phyloP scores from a whole-genome alignment of 2,888 invertebrate genomes.

The Rosalia funebris region DNA sequence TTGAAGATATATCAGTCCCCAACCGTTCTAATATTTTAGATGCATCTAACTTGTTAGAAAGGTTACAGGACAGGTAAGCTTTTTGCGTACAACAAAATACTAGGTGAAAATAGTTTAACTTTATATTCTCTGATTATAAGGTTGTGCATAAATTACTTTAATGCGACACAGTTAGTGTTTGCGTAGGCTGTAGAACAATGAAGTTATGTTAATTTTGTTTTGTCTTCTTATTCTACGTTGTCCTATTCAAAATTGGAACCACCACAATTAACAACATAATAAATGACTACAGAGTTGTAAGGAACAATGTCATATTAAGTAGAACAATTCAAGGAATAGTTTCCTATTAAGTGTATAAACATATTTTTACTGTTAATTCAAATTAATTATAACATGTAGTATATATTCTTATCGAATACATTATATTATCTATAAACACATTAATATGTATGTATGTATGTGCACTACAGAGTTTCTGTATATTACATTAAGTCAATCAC shows the following conservation, averaged over 20 bases:
- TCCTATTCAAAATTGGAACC: neutral
- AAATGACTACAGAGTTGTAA: neutral
- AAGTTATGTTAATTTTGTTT: neutral
- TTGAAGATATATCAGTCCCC: conserved; percentile 48
- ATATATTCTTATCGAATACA: too few relatives aligned
- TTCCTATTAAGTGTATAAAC: too few relatives aligned
- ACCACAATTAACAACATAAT: neutral
- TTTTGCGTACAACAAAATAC: neutral
- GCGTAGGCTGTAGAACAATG: neutral
- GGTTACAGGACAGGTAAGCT: conserved; percentile 13
- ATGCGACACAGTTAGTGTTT: neutral
- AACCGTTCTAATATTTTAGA: neutral
- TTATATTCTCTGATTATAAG: neutral
- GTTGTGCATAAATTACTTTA: neutral
- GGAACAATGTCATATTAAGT: too few relatives aligned
- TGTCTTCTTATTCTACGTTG: neutral
- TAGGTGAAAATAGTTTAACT: too few relatives aligned
- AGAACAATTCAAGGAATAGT: too few relatives aligned
- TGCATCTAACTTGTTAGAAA: neutral
- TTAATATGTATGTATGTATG: too few relatives aligned
- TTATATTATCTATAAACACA: too few relatives aligned
- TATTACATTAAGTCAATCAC: too few relatives aligned
- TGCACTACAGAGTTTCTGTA: too few relatives aligned
- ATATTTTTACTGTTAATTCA: too few relatives aligned
- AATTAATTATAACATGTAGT: too few relatives aligned